phyloP scores from a whole-genome alignment of 1,140 invertebrate species.

The Antheraea mylitta region DNA sequence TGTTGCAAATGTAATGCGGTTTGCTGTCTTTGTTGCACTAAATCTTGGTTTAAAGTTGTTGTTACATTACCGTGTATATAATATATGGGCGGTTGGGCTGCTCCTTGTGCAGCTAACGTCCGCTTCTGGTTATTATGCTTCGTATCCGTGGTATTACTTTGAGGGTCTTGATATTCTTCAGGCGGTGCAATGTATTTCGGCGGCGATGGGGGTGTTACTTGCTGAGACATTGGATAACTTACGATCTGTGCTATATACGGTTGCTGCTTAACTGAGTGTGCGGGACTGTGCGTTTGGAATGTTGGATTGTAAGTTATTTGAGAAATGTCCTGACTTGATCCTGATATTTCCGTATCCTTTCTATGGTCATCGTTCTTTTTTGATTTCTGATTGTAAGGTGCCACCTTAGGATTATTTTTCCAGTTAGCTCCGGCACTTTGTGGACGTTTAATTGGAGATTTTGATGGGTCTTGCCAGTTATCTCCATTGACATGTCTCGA shows the following conservation, averaged over 20 bases:
- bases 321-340: slow-evolving; percentile 60
- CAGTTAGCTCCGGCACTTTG: slow-evolving; percentile 66
- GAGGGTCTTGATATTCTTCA: slow-evolving; percentile 69
- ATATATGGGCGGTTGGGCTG: slow-evolving; percentile 67
- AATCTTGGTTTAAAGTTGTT: slow-evolving; percentile 43
- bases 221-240: slow-evolving; percentile 73
- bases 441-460: slow-evolving; percentile 70
- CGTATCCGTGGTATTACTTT: slow-evolving; percentile 57
- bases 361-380: slow-evolving; percentile 68
- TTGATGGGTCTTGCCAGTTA: slow-evolving; percentile 62
- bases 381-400: slow-evolving; percentile 64
- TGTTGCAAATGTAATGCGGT: slow-evolving; percentile 74
- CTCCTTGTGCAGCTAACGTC: slow-evolving; percentile 44
- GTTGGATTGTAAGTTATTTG: slow-evolving; percentile 77
- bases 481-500: slow-evolving; percentile 54
- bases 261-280: slow-evolving; percentile 66
- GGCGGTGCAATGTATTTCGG: slow-evolving; percentile 74
- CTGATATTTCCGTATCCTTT: slow-evolving; percentile 52
- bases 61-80: slow-evolving; percentile 66
- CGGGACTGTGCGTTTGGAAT: slow-evolving; percentile 77
- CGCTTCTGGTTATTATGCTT: slow-evolving; percentile 45
- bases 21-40: slow-evolving; percentile 70
- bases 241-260: slow-evolving; percentile 76
- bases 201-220: slow-evolving; percentile 62
- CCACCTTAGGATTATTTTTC: slow-evolving; percentile 71